Evolutionary conservation across 2,113 vertebrate species (phyloP), one percentile per base, ranked within the genome.

Genomic region (Dendropsophus ebraccatus): DNA sequence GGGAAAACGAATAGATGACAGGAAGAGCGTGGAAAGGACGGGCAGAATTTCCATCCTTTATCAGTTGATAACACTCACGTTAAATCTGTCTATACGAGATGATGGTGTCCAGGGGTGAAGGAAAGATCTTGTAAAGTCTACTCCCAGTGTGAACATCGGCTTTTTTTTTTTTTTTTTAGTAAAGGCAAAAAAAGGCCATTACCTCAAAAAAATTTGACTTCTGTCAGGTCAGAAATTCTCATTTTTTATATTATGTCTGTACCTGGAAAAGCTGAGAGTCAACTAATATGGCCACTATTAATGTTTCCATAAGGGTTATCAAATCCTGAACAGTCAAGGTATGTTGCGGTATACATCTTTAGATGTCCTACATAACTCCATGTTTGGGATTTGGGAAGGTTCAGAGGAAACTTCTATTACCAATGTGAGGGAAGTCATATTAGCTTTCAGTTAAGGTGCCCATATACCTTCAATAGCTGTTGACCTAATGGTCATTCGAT

Each of bases 21-120:
- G 77, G 77, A 79, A 79, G 77, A 58, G 9, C 52, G 21, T 35
- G 77, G 52, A n/a, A 25, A 50, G 25, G 73, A 76, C 25, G 13
- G 35, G 32, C 52, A 58, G 54, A 60, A 60, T 79, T 79, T 79
- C 77, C 77, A 79, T 19, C 7, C 77, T 37, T 78, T 78, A 78
- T 78, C 50, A 78, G 76, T n/a, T 9, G 77, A 79, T 79, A 79
- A 58, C 77, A 60, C 19, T 37, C 54, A 25, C 0, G 54, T 60
- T n/a, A 79, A 41, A 79, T 79, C 32, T 58, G 19, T 79, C 52
- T 16, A 1, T 14, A 23, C 21, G 5, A 54, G 77, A 41, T n/a
- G 77, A 79, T 8, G 19, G 5, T 41, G 19, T 23, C 54, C 77
- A 41, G 77, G 30, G 77, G 77, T 25, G 77, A 78, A 30, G 32